phyloP scores from a whole-genome alignment of 2,797 vertebrate genomes.

The Dromococcyx pavoninus region DNA sequence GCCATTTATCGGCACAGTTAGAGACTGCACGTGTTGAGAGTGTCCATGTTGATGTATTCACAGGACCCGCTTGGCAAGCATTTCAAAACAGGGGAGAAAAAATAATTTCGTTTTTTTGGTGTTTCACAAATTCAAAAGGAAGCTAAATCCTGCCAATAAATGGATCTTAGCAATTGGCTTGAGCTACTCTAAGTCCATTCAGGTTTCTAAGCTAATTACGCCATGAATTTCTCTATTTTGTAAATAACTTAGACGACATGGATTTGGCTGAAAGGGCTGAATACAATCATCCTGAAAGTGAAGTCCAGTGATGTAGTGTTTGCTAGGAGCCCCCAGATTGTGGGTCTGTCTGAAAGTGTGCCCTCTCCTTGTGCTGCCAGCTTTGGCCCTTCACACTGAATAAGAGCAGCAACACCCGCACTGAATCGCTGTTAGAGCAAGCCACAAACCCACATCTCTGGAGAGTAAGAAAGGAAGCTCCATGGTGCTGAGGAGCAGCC shows the following conservation, averaged over 20 bases:
- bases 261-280: not conserved
- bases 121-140: not conserved
- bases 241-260: not conserved
- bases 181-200: not conserved
- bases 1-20: not conserved
- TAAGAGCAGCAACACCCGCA: not conserved
- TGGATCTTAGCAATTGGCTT: not conserved
- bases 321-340: not conserved
- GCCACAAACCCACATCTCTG: not conserved
- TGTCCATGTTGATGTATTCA: not conserved
- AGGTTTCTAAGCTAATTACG: not conserved
- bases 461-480: not conserved
- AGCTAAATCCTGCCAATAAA: not conserved
- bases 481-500: not conserved
- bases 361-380: no score
- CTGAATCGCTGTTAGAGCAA: rapidly evolving
- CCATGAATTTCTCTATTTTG: not conserved
- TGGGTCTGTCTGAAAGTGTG: not conserved
- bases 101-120: not conserved
- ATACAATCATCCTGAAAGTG: not conserved
- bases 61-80: not conserved
- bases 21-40: not conserved
- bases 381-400: not conserved
- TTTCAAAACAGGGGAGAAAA: not conserved
- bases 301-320: not conserved